phyloP scores from a whole-genome alignment of 2,797 vertebrate species.

The Molossus alvarezi region DNA sequence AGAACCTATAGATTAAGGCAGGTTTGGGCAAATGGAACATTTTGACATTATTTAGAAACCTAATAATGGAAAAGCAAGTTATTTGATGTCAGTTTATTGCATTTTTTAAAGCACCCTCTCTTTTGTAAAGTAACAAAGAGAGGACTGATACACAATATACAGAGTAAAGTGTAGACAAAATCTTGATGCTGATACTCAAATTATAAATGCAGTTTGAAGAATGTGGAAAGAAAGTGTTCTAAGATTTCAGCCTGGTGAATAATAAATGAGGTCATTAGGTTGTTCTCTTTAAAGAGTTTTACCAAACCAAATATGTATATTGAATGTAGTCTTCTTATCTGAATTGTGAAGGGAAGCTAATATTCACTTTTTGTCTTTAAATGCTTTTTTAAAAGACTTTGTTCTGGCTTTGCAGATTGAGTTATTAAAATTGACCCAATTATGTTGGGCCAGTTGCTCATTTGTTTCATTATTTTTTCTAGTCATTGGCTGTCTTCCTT shows the following conservation, averaged over 20 bases:
- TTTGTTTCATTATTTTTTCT: conserved; percentile 57
- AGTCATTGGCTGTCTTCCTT: conserved; percentile 43
- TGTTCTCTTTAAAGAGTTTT: conserved; percentile 26
- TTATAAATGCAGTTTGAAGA: conserved; percentile 40
- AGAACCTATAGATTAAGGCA: neutral
- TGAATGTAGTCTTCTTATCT: conserved; percentile 57
- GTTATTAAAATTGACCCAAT: conserved; percentile 24
- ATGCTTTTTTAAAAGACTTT: neutral
- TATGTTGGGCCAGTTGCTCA: neutral
- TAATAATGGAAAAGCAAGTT: conserved; percentile 2
- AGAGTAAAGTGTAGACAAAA: neutral
- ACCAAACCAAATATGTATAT: neutral
- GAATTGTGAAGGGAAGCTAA: neutral
- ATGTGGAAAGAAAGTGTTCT: neutral
- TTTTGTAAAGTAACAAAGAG: neutral
- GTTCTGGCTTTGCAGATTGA: conserved; percentile 43
- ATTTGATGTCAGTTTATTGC: neutral
- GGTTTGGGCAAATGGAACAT: neutral
- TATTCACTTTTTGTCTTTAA: neutral
- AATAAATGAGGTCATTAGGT: conserved; percentile 41
- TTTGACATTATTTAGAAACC: conserved; percentile 44
- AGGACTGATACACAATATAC: neutral
- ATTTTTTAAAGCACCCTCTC: neutral
- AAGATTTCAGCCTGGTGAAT: conserved; percentile 68
- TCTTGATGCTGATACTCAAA: neutral